phyloP scores from a whole-genome alignment of 2,797 vertebrate species.

The Myripristis murdjan region DNA sequence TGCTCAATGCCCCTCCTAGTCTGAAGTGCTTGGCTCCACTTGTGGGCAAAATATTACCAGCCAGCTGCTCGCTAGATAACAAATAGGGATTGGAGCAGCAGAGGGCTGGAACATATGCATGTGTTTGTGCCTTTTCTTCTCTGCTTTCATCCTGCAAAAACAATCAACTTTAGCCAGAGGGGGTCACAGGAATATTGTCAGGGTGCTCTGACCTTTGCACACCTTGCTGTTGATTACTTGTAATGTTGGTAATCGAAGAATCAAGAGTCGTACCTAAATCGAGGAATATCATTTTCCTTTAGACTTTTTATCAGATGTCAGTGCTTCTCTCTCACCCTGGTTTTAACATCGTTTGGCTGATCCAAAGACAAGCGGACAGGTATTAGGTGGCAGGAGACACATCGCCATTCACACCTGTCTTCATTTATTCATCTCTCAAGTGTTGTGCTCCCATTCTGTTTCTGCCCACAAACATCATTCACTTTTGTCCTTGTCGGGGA shows the following conservation, averaged over 20 bases:
- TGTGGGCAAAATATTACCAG: conserved; percentile 72
- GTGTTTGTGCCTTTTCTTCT: conserved; percentile 39
- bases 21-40: conserved; percentile 74
- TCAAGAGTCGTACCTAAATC: too few species aligned
- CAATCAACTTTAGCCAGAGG: conserved; percentile 11
- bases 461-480: too few species aligned
- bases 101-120: conserved; percentile 49
- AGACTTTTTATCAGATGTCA: too few species aligned
- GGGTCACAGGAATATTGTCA: conserved; percentile 30
- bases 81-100: conserved; percentile 65
- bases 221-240: background rate
- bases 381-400: too few species aligned
- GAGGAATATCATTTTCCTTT: too few species aligned
- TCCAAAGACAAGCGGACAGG: too few species aligned
- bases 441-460: too few species aligned
- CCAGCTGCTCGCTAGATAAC: conserved; percentile 73
- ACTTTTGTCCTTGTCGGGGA: too few species aligned
- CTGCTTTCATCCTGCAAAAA: conserved; percentile 38
- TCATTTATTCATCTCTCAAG: too few species aligned
- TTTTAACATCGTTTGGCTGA: too few species aligned
- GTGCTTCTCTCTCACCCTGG: too few species aligned
- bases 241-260: conserved; percentile 10
- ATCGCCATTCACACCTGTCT: too few species aligned
- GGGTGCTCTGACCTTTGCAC: conserved; percentile 7
- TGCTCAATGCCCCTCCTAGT: conserved; percentile 46